Base-by-base conservation (phyloP, 2,888 invertebrate genomes). In the Rhingia campestris region DNA sequence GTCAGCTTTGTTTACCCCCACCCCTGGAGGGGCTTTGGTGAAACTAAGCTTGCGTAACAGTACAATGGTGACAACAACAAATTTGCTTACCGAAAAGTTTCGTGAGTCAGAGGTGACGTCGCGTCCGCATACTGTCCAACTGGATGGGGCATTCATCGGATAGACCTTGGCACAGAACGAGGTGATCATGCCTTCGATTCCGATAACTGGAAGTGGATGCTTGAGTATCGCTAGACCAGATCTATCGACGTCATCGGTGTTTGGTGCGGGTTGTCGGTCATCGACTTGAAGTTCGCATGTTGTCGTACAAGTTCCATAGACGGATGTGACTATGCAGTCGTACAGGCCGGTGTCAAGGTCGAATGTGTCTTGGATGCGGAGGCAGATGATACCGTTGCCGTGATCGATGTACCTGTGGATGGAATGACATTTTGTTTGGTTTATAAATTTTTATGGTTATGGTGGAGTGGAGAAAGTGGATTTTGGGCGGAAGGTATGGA, bases 311-410 rank as follows among this genome's bases (percentile, higher is more conserved):
- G 93, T 93, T 30, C 95, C 95, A 88, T 92, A 92, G 41, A 91
- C 88, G 88, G 94, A 94, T 87, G 93, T 93, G 41, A 95, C 93
- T 88, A 93, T 93, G 89, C 95, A 95, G 86, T 93, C 92, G 90
- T 95, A 96, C 81, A 92, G 91, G 10, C 95, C 95, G 63, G 94
- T 92, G 89, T 95, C 95, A 88, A 94, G 93, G 56, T 92, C 90
- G 88, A 93, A 94, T 51, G 93, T 92, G 88, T 94, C 94, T 61
- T 92, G 91, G 69, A 95, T 92, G 64, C 92, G 91, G 84, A 95
- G 92, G 53, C 92, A 92, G 80, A 93, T 91, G 12, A 92, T 90
- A 0, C 94, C 94, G 86, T 93, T 92, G 45, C 93, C 93, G 80
- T 93, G 92, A 86, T 93, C 92, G 41, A 92, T 91, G 89, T 93